Evolutionary conservation across 64 coral and sea anemone species (phyloP), one percentile per base, ranked within the genome.

Genomic region (Actinia tenebrosa): DNA sequence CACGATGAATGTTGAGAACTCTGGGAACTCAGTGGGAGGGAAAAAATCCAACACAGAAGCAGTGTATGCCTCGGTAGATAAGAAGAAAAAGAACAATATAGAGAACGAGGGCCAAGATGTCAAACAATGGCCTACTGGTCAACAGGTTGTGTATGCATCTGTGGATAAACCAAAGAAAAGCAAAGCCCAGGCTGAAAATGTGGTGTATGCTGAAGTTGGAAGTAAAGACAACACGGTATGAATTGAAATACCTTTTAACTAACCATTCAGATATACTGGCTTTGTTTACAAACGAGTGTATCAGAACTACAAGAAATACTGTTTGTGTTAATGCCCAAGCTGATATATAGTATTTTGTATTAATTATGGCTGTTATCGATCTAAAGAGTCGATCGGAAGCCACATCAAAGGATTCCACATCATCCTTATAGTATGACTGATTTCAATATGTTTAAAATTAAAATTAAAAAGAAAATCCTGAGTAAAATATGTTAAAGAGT

Each of bases 51-150:
- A 75, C 14, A 75, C 7, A 37, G 26, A 75, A 75, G 79, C 53
- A 7, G 45, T 81, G 7, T 81, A 81, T 53, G 79, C 79, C 27
- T 42, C 77, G 30, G 77, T 79, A 45, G 77, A 79, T 79, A 79
- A 79, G 45, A 15, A 3, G 2, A 47, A 42, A 47, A 79, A 42
- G 3, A 79, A 66, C 22, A 66, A 66, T 23, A 23, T 1, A n/a
- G 0, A 23, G 19, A 66, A 66, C 63, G 63, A 23, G 63, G n/a
- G 3, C 22, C 63, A n/a, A 66, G 9, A 66, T 20, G 22, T 5
- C 3, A 66, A 3, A 7, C 63, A 22, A 20, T 66, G 63, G 63
- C 22, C 63, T 2, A 3, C 18, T n/a, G 63, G 63, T 13, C 63
- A 66, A 23, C 63, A 66, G 63, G 77, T 45, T 42, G 77, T 37